Base-by-base conservation (phyloP, 2,113 vertebrate species). In the Himantopus leucocephalus region DNA sequence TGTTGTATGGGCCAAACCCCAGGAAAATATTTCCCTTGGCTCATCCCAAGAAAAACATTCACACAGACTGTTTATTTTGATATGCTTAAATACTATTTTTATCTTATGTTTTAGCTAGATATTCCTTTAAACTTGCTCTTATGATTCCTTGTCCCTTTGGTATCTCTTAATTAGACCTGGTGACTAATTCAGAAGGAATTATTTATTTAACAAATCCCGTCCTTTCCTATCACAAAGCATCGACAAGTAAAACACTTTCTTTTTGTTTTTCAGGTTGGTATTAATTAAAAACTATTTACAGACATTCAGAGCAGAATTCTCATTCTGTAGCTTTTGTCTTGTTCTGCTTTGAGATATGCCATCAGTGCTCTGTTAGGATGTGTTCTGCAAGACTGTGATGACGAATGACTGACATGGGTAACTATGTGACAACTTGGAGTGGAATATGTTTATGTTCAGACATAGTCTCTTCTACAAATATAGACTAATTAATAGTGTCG, bases 1-100 rank as follows among this genome's bases (percentile, higher is more conserved):
- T 89, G 39, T 29, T 89, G 53, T 32, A 77, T 95, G 73, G 95
- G 62, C 92, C 86, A 96, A 96, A 94, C 48, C 79, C 58, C 73
- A 89, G 66, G 89, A 96, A 97, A 97, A 92, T 91, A 94, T 96
- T 95, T 96, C 86, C 86, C 66, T 94, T 94, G 80, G 91, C 92
- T 94, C 43, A 91, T 92, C 86, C 62, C 60, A 94, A 91, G 86
- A 64, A 94, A 97, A 97, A 94, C 70, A 89, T 85, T 96, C 77
- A 81, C 48, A 81, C 77, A 94, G 4, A 0, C 64, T 92, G 90
- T 96, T 97, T 96, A 89, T 96, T 95, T 94, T 91, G 24, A 66
- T 95, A 94, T 79, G 90, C 76, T 80, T 60, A 89, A 87, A 89
- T 94, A 78, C 62, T 84, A 75, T 56, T 85, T 96, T 95, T 94